These are phyloP conservation scores for Cephus sareptanus DNA, from an alignment of 2,888 invertebrate species.

Conservation along the genomic window DNA sequence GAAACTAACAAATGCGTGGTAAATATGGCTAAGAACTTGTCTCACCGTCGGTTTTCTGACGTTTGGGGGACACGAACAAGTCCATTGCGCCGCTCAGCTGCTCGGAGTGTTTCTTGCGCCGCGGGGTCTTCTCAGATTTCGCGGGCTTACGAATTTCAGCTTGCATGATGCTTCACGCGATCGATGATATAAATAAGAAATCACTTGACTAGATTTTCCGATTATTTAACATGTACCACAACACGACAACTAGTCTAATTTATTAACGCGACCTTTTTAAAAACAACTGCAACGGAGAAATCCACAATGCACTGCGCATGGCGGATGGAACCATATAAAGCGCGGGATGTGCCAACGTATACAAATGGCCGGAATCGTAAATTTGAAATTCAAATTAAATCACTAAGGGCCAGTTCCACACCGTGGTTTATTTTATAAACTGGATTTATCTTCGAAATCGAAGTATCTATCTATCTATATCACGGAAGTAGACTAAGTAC, in stretches of 20 bases:
- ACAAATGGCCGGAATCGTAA: not conserved
- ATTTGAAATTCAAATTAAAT: not conserved
- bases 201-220: not conserved
- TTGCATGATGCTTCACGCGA: conserved; percentile 31
- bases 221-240: not conserved
- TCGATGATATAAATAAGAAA: not conserved
- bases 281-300: conserved; percentile 45
- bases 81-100: conserved; percentile 59
- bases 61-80: conserved; percentile 60
- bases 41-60: conserved; percentile 63
- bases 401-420: not conserved
- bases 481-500: not conserved
- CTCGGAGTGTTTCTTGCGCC: conserved; percentile 51
- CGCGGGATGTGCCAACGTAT: conserved; percentile 31
- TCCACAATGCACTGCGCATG: conserved; percentile 30
- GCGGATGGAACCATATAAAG: conserved; percentile 18
- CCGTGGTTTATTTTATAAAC: no score
- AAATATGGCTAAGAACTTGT: conserved; percentile 31
- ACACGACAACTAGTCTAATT: conserved; percentile 18
- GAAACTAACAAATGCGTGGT: conserved; percentile 32
- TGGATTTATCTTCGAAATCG: no score
- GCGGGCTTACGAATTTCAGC: conserved; percentile 54
- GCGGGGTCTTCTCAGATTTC: conserved; percentile 51
- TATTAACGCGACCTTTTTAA: conserved; percentile 46
- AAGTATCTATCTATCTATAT: no score